These are phyloP conservation scores for Parambassis ranga DNA, from an alignment of 2,797 vertebrate species.

Conservation along the genomic window DNA sequence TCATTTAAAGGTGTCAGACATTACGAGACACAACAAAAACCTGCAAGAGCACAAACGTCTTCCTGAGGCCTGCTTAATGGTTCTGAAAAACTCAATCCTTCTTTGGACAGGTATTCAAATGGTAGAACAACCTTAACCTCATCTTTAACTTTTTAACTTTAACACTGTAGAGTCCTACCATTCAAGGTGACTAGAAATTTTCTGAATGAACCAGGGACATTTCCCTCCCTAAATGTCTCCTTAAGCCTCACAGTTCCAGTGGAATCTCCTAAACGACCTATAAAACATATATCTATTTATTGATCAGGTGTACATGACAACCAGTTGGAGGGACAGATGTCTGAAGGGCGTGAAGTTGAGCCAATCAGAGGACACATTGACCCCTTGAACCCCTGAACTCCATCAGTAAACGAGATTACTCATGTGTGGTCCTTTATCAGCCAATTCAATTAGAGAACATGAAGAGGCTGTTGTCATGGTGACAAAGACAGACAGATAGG, in stretches of 20 bases:
- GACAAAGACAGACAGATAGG: conserved; percentile 16
- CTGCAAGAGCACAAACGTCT: too few relatives aligned
- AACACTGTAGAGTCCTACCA: too few relatives aligned
- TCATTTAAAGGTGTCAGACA: too few relatives aligned
- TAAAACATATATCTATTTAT: not conserved
- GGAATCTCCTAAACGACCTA: not conserved
- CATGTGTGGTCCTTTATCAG: not conserved
- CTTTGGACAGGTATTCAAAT: too few relatives aligned
- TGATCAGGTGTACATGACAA: not conserved
- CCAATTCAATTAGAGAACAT: conserved; percentile 38
- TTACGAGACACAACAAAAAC: too few relatives aligned
- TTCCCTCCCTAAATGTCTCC: not conserved
- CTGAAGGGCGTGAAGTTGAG: not conserved
- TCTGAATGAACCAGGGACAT: too few relatives aligned
- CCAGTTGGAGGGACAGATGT: not conserved
- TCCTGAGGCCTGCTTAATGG: too few relatives aligned
- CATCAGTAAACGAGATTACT: not conserved
- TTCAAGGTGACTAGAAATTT: too few relatives aligned
- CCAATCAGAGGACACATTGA: not conserved
- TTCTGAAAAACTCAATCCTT: too few relatives aligned
- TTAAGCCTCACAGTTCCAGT: not conserved
- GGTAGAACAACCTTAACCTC: too few relatives aligned
- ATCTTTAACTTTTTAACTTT: too few relatives aligned
- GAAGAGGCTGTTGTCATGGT: conserved; percentile 24
- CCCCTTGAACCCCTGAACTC: conserved; percentile 3